Conservation (phyloP, 2,888 invertebrate species). For the Myopa testacea region DNA sequence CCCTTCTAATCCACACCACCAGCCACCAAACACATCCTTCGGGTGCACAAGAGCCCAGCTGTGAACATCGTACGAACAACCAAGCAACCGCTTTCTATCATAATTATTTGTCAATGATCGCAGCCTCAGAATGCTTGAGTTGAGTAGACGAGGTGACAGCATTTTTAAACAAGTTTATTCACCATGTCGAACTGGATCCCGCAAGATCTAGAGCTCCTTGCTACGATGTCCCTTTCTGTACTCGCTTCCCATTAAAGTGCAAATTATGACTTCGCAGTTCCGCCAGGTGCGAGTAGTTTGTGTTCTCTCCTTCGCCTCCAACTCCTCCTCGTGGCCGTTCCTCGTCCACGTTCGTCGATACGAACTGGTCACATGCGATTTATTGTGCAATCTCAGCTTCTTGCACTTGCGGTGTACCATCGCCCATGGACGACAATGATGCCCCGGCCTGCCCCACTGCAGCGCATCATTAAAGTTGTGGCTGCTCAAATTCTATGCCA, state of each 20-base stretch:
- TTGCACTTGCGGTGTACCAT: conserved; percentile 21
- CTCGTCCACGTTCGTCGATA: background rate
- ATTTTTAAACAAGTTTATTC: conserved; percentile 32
- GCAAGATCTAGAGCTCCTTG: conserved; percentile 11
- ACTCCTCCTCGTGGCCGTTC: background rate
- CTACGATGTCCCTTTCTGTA: conserved; percentile 21
- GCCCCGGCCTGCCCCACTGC: conserved; percentile 16
- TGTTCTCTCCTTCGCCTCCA: conserved; percentile 46
- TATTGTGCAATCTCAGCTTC: conserved; percentile 41
- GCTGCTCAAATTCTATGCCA: background rate
- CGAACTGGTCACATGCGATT: conserved; percentile 41
- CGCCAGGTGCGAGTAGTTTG: conserved; percentile 63
- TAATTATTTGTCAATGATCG: conserved; percentile 44
- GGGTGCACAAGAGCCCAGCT: background rate
- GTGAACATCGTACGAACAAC: background rate
- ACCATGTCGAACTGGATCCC: conserved; percentile 17
- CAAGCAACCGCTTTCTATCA: conserved; percentile 21
- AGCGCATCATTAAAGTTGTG: background rate
- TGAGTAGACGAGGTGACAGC: background rate
- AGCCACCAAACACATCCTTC: background rate
- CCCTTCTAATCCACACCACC: background rate
- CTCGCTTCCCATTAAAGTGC: conserved; percentile 62
- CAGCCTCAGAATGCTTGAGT: background rate
- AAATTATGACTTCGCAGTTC: conserved; percentile 65
- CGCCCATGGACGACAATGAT: background rate